Evolutionary conservation across 2,888 invertebrate species (phyloP).

Genomic region (Protodeltote pygarga): DNA sequence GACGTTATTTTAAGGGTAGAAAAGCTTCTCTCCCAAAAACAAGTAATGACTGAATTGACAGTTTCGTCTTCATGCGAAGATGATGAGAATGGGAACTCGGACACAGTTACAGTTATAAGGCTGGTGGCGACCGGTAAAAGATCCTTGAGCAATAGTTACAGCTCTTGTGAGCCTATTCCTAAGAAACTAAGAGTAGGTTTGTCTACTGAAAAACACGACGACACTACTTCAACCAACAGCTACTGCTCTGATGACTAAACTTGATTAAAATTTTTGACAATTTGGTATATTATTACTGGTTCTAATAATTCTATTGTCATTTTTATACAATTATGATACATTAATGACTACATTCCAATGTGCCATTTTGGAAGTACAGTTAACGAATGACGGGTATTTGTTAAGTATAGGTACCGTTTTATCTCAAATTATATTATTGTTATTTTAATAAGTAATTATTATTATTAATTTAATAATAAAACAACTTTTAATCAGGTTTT

Average conservation of each 20-base stretch:
- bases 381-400: constrained; percentile 44
- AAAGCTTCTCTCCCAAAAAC: constrained; percentile 62
- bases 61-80: constrained; percentile 57
- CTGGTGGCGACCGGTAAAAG: constrained; percentile 67
- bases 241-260: constrained; percentile 60
- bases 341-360: constrained; percentile 30
- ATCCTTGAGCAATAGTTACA: constrained; percentile 65
- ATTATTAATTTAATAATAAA: no score
- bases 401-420: constrained; percentile 39
- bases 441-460: constrained; percentile 33
- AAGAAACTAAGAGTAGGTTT: constrained; percentile 66
- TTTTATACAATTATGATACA: constrained; percentile 35
- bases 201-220: constrained; percentile 54
- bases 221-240: constrained; percentile 71
- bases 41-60: constrained; percentile 53
- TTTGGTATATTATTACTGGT: constrained; percentile 38
- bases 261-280: constrained; percentile 30
- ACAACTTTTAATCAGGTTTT: no score
- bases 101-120: constrained; percentile 60
- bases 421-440: constrained; percentile 26
- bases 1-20: constrained; percentile 74
- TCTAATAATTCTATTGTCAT: constrained; percentile 36
- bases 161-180: constrained; percentile 71
- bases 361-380: constrained; percentile 19
- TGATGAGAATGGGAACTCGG: constrained; percentile 65